Evolutionary conservation across 2,888 invertebrate genomes (phyloP), one percentile per base, ranked within the genome.

Genomic region (Drosophila flavopinicola): DNA sequence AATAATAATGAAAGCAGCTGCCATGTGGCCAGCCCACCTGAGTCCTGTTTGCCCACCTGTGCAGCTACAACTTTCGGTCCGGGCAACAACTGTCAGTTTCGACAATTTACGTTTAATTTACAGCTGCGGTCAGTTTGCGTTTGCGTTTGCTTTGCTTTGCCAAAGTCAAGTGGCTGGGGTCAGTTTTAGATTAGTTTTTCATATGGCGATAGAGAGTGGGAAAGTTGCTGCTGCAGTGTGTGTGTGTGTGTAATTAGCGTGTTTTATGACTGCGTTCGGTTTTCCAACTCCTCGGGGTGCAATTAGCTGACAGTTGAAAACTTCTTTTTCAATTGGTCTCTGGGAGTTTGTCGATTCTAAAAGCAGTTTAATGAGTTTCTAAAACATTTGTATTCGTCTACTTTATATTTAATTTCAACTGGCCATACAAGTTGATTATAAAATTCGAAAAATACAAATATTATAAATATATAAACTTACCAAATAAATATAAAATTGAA

Each of bases 1-100:
- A 85, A 68, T 76, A 82, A 78, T 78, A 85, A 82, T 80, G 82
- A 84, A 82, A 73, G 67, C 85, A 84, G 82, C 80, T 82, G 85
- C 73, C 75, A 64, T 51, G 54, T 53, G n/a, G n/a, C 48, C 58
- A 17, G 60, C 47, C 65, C 65, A 64, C 73, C 53, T 58, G 52
- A 32, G 30, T 13, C n/a, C 48, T 6, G 42, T 5, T n/a, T 24
- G 1, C 17, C 23, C 78, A 78, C 75, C 75, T 78, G 72, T 66
- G 72, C 42, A 53, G 25, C 48, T 20, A 4, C 20, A 64, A 65
- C 41, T 75, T 77, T 64, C 73, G 49, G 49, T 45, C 84, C 72
- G 52, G 61, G 54, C 80, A 85, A 78, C 80, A 85, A 78, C 82
- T 85, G 85, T 76, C 76, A 78, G 66, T 68, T 77, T 68, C n/a